Base-by-base conservation (phyloP, 2,113 vertebrate species). In the Misgurnus anguillicaudatus region DNA sequence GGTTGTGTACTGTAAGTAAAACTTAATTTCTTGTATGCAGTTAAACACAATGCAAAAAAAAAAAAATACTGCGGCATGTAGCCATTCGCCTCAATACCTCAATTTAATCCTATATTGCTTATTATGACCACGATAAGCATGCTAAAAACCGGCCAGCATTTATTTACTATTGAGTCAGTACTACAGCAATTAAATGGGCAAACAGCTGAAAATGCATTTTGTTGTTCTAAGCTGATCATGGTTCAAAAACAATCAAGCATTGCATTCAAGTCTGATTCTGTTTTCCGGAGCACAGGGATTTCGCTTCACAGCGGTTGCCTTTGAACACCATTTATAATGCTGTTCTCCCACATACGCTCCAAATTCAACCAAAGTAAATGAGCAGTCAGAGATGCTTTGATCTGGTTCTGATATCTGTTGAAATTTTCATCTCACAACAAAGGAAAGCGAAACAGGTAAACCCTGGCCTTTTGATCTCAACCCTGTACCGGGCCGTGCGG, bases 391-490 rank as follows among this genome's bases (percentile, higher is more conserved):
- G 41, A 11, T 9, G 51, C 82, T 86, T 86, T 86, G 85, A 86
- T 84, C 82, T 78, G 36, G 9, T 47, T 51, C 31, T 61, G 74
- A 80, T 82, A 66, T 83, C 80, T 75, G 81, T 67, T 48, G 42
- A 82, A 83, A 82, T 81, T 58, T 69, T 84, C 80, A 19, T 80
- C 77, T 45, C 63, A 80, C 82, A 84, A 82, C 80, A 84, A 86
- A 86, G 74, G 77, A 69, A 65, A 74, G 63, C 17, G 55, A 82
- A 70, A 64, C 80, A 84, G 85, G 82, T 80, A 66, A 80, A 82
- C 62, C 63, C 77, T 69, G 85, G 79, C 84, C 79, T 85, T 85
- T 83, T 85, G 82, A 85, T 85, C 84, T 85, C 19, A 45, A 63
- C 42, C 76, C 61, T 58, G 31, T 63, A 58, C 64, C 11, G n/a